These are phyloP conservation scores for Caenorhabditis remanei DNA, from an alignment of 1,140 invertebrate species.

Conservation along the genomic window DNA sequence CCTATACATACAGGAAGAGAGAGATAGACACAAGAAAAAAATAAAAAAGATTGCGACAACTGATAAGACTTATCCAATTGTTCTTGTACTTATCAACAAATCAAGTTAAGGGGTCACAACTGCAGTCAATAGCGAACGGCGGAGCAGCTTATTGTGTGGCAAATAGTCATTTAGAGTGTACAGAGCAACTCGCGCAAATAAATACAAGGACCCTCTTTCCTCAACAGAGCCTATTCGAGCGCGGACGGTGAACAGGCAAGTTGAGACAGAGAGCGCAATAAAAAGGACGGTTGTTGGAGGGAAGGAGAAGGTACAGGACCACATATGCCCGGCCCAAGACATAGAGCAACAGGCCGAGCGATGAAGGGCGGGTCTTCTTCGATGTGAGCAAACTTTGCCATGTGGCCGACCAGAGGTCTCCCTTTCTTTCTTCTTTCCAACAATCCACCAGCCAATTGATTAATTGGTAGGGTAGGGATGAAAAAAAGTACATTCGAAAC, in stretches of 20 bases:
- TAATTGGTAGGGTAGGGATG: slow-evolving; percentile 42
- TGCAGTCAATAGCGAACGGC: slow-evolving; percentile 50
- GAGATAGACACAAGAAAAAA: not conserved
- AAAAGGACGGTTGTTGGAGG: not conserved
- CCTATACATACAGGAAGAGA: too few relatives aligned
- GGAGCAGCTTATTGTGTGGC: slow-evolving; percentile 50
- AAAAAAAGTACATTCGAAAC: slow-evolving; percentile 47
- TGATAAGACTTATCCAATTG: slow-evolving; percentile 9
- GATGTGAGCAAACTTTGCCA: slow-evolving; percentile 55
- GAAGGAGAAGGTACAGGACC: slow-evolving; percentile 21
- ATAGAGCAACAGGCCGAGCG: slow-evolving; percentile 21
- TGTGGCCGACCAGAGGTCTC: slow-evolving; percentile 45
- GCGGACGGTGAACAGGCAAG: not conserved
- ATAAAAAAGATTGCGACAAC: not conserved
- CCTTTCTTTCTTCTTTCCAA: slow-evolving; percentile 35
- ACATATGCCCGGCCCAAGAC: slow-evolving; percentile 5
- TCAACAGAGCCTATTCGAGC: not conserved
- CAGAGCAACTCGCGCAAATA: slow-evolving; percentile 52
- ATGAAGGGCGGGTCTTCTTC: slow-evolving; percentile 39
- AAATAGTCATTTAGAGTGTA: slow-evolving; percentile 55
- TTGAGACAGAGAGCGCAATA: not conserved
- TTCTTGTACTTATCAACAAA: slow-evolving; percentile 42
- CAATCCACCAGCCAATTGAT: slow-evolving; percentile 52
- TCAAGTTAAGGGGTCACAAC: slow-evolving; percentile 20
- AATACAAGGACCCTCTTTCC: slow-evolving; percentile 43